These are phyloP conservation scores for Drosophila lacteicornis DNA, from an alignment of 1,140 invertebrate genomes.

Conservation along the genomic window DNA sequence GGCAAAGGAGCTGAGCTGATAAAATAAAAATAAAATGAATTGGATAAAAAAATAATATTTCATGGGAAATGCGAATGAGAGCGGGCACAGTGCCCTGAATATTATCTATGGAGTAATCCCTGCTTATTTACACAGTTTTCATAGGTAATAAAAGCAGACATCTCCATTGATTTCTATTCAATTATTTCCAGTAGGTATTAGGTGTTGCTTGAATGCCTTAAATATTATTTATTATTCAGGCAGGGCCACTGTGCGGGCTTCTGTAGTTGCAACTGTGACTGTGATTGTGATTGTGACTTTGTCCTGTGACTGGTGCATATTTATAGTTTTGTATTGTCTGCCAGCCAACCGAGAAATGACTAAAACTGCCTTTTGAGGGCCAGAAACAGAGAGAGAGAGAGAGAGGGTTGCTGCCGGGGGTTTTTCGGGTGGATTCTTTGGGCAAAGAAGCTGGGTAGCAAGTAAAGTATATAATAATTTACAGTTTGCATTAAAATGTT, in stretches of 20 bases:
- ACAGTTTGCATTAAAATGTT: slow-evolving; percentile 53
- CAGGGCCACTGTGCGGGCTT: slow-evolving; percentile 14
- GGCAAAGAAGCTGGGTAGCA: slow-evolving; percentile 14
- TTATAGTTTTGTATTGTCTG: slow-evolving; percentile 80
- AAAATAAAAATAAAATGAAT: slow-evolving; percentile 33
- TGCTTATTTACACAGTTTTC: too few species aligned
- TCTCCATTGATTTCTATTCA: background rate
- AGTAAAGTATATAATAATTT: slow-evolving; percentile 61
- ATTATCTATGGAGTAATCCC: background rate
- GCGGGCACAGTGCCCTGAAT: slow-evolving; percentile 14
- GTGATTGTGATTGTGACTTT: slow-evolving; percentile 48
- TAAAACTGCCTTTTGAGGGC: slow-evolving; percentile 43
- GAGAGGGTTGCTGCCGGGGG: background rate
- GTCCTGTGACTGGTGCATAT: slow-evolving; percentile 64
- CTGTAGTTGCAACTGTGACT: slow-evolving; percentile 27
- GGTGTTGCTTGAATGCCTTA: background rate
- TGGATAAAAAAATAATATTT: slow-evolving; percentile 33
- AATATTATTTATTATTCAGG: background rate
- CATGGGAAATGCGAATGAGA: slow-evolving; percentile 29
- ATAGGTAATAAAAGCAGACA: background rate
- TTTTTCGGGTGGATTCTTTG: background rate
- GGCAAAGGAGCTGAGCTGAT: slow-evolving; percentile 18
- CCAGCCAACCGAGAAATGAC: slow-evolving; percentile 54
- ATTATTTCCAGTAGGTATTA: background rate
- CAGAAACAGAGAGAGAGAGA: background rate